Percentiles rank a stretch among this genome's conserved stretches.
phyloP scores from a whole-genome alignment of 2,888 invertebrate genomes.

The Pandemis cinnamomeana region DNA sequence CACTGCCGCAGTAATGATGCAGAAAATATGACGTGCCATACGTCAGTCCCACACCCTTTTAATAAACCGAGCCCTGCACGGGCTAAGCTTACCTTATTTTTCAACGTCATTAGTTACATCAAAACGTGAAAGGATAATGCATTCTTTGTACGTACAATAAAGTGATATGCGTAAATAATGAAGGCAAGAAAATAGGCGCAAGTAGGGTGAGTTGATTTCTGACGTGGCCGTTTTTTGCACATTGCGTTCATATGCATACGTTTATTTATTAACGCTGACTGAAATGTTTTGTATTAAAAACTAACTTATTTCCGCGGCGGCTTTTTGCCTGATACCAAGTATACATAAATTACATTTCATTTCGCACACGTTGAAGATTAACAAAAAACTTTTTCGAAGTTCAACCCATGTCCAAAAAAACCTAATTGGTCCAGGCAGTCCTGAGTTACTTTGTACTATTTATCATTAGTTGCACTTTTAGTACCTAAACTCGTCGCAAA shows the following conservation, averaged over 20 bases:
- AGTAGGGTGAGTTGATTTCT: slow-evolving; percentile 42
- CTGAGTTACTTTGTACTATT: too few species aligned
- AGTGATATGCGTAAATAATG: slow-evolving; percentile 53
- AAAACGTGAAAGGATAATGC: slow-evolving; percentile 63
- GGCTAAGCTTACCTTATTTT: slow-evolving; percentile 64
- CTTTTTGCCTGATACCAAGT: too few species aligned
- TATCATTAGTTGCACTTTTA: too few species aligned
- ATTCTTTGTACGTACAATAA: slow-evolving; percentile 50
- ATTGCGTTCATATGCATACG: not conserved
- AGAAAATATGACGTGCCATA: slow-evolving; percentile 59
- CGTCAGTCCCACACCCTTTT: slow-evolving; percentile 55
- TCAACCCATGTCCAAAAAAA: too few species aligned
- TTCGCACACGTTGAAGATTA: too few species aligned
- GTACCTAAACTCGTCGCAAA: too few species aligned
- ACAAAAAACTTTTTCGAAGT: too few species aligned
- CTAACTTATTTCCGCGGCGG: too few species aligned
- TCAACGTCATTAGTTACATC: slow-evolving; percentile 66
- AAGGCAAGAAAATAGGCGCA: slow-evolving; percentile 49
- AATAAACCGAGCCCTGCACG: slow-evolving; percentile 52
- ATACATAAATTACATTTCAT: too few species aligned
- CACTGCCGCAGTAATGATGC: slow-evolving; percentile 49
- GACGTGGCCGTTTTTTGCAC: slow-evolving; percentile 19
- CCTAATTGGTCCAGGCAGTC: too few species aligned
- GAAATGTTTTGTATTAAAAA: too few species aligned
- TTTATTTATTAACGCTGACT: not conserved